Base-by-base conservation (phyloP, 2,113 vertebrate species). In the Dissostichus mawsoni region DNA sequence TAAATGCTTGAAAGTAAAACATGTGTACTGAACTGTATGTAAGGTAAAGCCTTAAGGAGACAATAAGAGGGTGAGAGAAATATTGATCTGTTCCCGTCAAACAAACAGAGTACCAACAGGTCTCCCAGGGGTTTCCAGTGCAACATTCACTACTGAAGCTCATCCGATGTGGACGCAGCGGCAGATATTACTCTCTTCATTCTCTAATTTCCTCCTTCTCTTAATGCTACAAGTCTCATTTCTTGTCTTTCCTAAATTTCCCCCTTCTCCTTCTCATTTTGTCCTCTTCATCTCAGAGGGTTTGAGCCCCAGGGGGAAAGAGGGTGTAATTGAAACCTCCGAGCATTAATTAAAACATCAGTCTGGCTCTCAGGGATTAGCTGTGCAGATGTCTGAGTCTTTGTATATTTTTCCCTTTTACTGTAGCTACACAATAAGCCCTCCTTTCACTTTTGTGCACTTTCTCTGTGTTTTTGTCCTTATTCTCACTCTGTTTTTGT, bases 301-400 rank as follows among this genome's bases (percentile, higher is more conserved):
- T 79, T 90, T 89, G 78, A 83, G 80, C 90, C 89, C 84, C 61
- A 4, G 79, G 83, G 86, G 84, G 82, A 83, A 88, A 33, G 53
- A 87, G 91, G 90, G 82, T 93, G 92, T 93, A 91, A 94, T 94
- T 93, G 87, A 92, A 91, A 85, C 90, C 89, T 91, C 81, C 13
- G 62, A 93, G 93, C 92, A 85, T 92, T 93, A 94, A 92, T 94
- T 95, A 94, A 94, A 94, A 93, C 91, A 92, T 91, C 92, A 91
- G 90, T 83, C 90, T 89, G 87, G 81, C 89, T 93, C 88, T 79
- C 75, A 79, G 89, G 93, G 87, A 89, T 93, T 91, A 90, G 75
- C 90, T 90, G 82, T 85, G 74, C 90, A 92, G 90, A 89, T 91
- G 90, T 90, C 88, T 90, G 72, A 66, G 86, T 82, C 79, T 80